Evolutionary conservation across 2,113 vertebrate species (phyloP), one percentile per base, ranked within the genome.

Genomic region (Zapus hudsonius): DNA sequence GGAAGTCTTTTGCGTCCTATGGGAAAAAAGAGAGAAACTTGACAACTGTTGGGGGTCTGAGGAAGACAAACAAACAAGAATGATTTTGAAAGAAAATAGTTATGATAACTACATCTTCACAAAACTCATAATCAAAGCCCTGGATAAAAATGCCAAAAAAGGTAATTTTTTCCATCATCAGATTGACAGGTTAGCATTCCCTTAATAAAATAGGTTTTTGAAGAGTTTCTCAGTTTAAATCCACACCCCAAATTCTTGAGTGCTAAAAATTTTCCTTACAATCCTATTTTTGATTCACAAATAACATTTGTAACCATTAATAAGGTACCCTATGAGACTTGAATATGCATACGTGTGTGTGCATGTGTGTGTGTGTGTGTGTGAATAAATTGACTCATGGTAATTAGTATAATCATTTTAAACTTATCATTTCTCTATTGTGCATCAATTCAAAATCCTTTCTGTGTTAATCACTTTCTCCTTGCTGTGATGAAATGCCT

Each of bases 1-100:
- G 92, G 96, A 79, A 97, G 94, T 27, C 78, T 20, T 31, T 72
- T 87, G 42, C 95, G 84, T 47, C 96, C 96, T 97, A 47, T 52
- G 20, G 61, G 40, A 81, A 78, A 67, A 85, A 27, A 23, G 36
- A 44, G 10, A 63, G 83, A 52, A 12, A 36, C 13, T 12, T 73
- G 1, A 73, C 23, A 52, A 40, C 5, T 73, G 64, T 73, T 44
- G 1, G n/a, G 69, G 57, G 33, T 31, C 27, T 0, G 0, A 25
- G 23, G 33, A 0, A 44, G 10, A 79, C 15, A 55, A 87, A 13
- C 15, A 72, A 72, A 55, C 25, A 63, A 70, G 16, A 70, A 67
- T 31, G 15, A 11, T 8, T 83, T 70, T 20, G 23, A 61, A 69
- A 72, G 3, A 67, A 40, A 87, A 55, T 13, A 16, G 38, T 52